A percentile compares a stretch with the other conserved stretches of the same genome.
Evolutionary conservation across 2,888 invertebrate species (phyloP).

Genomic region (Sphaeridia pumilis): DNA sequence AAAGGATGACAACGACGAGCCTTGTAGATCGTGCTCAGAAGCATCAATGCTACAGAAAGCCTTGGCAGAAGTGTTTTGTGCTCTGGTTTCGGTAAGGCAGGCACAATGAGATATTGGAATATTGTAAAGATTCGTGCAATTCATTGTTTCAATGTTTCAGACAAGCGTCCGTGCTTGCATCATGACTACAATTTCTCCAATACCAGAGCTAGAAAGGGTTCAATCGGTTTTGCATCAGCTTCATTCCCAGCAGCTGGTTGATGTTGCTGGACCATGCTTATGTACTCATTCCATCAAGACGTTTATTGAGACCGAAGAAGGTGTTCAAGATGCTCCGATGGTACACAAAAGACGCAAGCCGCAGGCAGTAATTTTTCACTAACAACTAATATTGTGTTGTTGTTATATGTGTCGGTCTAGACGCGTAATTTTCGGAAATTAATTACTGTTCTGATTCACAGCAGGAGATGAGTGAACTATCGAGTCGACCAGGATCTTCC

Average conservation of each 20-base stretch:
- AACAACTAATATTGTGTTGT: no score
- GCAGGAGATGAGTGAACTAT: no score
- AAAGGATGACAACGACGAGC: slow-evolving; percentile 16
- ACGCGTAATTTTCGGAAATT: no score
- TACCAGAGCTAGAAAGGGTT: slow-evolving; percentile 45
- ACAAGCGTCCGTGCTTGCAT: slow-evolving; percentile 44
- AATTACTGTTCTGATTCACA: no score
- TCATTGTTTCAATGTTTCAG: no score
- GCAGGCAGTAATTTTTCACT: no score
- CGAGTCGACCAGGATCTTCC: slow-evolving; percentile 5
- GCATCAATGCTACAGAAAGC: slow-evolving; percentile 21
- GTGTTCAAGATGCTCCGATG: slow-evolving; percentile 9
- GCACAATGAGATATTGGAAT: background rate
- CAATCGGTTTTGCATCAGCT: slow-evolving; percentile 42
- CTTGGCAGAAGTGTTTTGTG: slow-evolving; percentile 29
- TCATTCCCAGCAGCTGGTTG: slow-evolving; percentile 36
- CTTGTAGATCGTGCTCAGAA: slow-evolving; percentile 25
- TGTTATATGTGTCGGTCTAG: no score
- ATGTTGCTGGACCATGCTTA: slow-evolving; percentile 28
- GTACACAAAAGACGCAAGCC: slow-evolving; percentile 6
- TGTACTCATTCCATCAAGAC: slow-evolving; percentile 19
- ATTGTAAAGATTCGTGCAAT: no score
- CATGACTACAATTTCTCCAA: slow-evolving; percentile 41
- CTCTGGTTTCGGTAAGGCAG: slow-evolving; percentile 25
- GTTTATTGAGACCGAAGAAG: slow-evolving; percentile 14